These are phyloP conservation scores for Sarotherodon lohbergeri DNA, from an alignment of 2,113 vertebrate genomes.

Conservation along the genomic window DNA sequence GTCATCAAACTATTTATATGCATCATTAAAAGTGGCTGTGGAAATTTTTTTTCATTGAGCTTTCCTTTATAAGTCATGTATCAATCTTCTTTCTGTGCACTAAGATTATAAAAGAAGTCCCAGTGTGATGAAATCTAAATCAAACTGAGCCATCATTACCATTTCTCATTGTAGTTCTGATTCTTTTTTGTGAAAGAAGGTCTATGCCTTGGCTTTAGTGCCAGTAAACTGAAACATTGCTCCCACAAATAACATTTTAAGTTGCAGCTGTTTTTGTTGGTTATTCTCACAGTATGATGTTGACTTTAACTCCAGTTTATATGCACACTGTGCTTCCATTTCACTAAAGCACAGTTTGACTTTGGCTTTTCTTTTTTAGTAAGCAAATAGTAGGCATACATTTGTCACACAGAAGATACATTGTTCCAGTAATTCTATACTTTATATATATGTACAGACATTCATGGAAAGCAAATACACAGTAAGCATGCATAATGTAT, in stretches of 20 bases:
- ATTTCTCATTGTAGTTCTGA: not conserved
- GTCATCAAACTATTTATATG: not conserved
- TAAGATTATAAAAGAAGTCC: not conserved
- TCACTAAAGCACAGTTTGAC: not conserved
- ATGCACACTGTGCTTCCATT: not conserved
- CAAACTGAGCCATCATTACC: not conserved
- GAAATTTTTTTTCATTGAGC: too few relatives aligned
- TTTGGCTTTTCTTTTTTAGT: not conserved
- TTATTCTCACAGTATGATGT: not conserved
- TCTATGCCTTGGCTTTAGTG: not conserved
- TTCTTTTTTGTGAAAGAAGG: not conserved
- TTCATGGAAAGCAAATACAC: not conserved
- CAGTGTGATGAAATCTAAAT: accelerated
- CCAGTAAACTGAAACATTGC: not conserved
- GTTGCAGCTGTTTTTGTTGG: not conserved
- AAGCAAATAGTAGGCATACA: not conserved
- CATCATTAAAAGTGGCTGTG: too few relatives aligned
- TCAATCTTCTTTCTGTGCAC: not conserved
- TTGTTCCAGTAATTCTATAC: not conserved
- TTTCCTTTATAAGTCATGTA: too few relatives aligned
- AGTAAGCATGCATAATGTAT: not conserved
- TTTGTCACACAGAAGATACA: not conserved
- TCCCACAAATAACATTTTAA: not conserved
- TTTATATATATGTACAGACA: not conserved
- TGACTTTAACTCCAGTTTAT: not conserved